A percentile compares a stretch with the other conserved stretches of the same genome.
Evolutionary conservation across 2,113 vertebrate genomes (phyloP).

Genomic region (Chelonoidis abingdonii): DNA sequence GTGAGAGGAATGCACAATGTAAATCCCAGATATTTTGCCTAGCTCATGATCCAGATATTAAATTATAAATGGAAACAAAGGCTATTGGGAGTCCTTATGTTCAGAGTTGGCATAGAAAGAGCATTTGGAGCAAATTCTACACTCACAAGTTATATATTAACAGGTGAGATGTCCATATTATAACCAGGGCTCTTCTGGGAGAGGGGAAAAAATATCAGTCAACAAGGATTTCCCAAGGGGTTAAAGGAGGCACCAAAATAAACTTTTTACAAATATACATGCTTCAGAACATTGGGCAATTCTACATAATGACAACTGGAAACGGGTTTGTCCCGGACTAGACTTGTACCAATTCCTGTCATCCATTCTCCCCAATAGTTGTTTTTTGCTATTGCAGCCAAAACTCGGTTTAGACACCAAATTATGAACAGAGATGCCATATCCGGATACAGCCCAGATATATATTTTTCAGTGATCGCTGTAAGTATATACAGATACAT

Average conservation of each 20-base stretch:
- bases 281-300: not conserved
- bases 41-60: not conserved
- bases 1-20: not conserved
- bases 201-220: not conserved
- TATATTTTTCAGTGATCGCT: no score
- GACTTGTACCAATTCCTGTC: not conserved
- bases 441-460: not conserved
- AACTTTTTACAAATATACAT: not conserved
- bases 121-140: not conserved
- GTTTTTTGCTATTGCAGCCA: not conserved
- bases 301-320: not conserved
- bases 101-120: not conserved
- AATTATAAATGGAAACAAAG: not conserved
- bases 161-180: not conserved
- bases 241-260: not conserved
- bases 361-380: not conserved
- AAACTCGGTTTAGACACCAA: not conserved
- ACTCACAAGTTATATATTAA: not conserved
- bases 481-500: not conserved
- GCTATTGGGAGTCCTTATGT: not conserved
- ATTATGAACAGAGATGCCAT: not conserved
- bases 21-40: not conserved
- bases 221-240: not conserved
- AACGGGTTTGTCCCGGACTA: not conserved
- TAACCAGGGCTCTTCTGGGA: not conserved